Base-by-base conservation (phyloP, 2,888 invertebrate species). In the Dicyrtoma fusca region DNA sequence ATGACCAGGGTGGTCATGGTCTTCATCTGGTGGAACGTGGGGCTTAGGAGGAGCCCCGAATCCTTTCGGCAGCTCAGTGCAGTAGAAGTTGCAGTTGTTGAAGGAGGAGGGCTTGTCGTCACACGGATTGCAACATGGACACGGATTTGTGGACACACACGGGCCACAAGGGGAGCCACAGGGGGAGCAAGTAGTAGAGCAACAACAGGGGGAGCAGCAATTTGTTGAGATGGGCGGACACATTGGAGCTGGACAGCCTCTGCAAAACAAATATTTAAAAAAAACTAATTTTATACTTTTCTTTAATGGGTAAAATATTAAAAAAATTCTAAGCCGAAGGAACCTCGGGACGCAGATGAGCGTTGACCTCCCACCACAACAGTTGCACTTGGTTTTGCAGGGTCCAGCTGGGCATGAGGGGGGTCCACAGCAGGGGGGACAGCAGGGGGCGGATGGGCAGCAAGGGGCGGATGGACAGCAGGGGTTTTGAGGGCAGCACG, bases 41-140 rank as follows among this genome's bases (percentile, higher is more conserved):
- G n/a, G 5, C 47, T 19, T 10, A 19, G 47, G 8, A 44, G 11
- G n/a, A 3, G 10, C n/a, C 3, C 11, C 19, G 19, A 65, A 65
- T n/a, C 65, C 65, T 14, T 65, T 65, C n/a, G 69, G 69, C 0
- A 69, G 59, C 34, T 69, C 69, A 6, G 69, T 25, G 25, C 69
- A 69, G 34, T 69, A 69, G 21, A 69, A 69, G 47, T 69, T 69
- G 34, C 69, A 69, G 21, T 69, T 69, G 49, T 69, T 69, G 49
- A 69, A 69, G 17, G 59, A 69, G 17, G 69, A 21, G 14, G 69
- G 69, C 23, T 69, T 69, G 13, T 69, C 69, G 1, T 59, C 25
- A 23, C 13, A n/a, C 17, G 42, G 44, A 44, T 17, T 23, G 26
- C 47, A 45, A 25, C 64, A 64, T 14, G 64, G 26, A 49, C 6